Conservation (phyloP, 1,140 invertebrate species). For the Bradysia coprophila region DNA sequence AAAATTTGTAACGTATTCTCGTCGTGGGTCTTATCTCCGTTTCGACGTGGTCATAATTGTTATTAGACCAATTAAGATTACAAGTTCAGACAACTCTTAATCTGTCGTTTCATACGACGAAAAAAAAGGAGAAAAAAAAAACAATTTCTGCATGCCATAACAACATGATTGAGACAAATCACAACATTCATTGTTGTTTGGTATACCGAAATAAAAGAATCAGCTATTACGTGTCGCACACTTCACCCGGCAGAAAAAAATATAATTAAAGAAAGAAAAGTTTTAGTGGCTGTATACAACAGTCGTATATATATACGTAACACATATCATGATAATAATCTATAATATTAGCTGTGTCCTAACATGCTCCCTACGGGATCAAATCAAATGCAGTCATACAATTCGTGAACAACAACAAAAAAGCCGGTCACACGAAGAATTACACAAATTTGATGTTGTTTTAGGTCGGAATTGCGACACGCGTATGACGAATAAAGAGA, state of each 20-base stretch:
- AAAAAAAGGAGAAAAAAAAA: too few relatives aligned
- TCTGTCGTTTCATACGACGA: too few relatives aligned
- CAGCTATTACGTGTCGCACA: background rate
- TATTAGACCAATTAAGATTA: too few relatives aligned
- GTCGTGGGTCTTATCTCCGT: too few relatives aligned
- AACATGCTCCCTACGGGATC: background rate
- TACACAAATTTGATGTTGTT: background rate
- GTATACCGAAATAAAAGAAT: background rate
- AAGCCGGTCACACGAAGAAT: background rate
- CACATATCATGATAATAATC: background rate
- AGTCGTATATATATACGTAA: background rate
- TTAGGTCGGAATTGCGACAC: background rate
- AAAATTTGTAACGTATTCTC: too few relatives aligned
- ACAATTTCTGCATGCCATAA: too few relatives aligned
- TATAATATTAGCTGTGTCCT: background rate
- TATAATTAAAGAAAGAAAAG: too few relatives aligned
- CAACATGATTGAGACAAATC: background rate
- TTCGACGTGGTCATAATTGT: too few relatives aligned
- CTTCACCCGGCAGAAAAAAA: too few relatives aligned
- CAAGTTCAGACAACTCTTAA: too few relatives aligned
- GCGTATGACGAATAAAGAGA: too few relatives aligned
- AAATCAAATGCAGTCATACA: background rate
- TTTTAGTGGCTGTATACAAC: too few relatives aligned
- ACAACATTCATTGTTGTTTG: background rate
- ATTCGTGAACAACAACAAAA: background rate